Evolutionary conservation across 2,888 invertebrate species (phyloP), one percentile per base, ranked within the genome.

Genomic region (Himalopsyche anomala): DNA sequence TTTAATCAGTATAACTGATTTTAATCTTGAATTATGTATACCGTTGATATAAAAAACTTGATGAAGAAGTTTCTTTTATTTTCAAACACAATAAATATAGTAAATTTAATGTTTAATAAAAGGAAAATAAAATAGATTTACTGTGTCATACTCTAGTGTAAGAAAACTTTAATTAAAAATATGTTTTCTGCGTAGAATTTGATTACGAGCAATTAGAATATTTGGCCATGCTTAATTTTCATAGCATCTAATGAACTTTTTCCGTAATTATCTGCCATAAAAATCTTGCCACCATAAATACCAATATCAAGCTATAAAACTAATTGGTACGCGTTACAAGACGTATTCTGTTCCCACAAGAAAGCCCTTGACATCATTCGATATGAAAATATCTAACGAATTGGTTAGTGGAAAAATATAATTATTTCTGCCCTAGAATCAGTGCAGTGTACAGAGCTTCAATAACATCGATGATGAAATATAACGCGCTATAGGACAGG

Each of bases 381-480:
- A 74, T 74, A 74, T 15, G 38, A 74, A 74, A 74, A 36, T 74
- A 74, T 36, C 74, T 74, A 74, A 74, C 36, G 36, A 38, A 74
- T 74, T 74, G 74, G 74, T 74, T 8, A 15, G 74, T 74, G 38
- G 36, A 74, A 12, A 74, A 62, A 74, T 51, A 74, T 74, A 74
- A 74, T 74, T 74, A 74, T 74, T 36, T 74, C 36, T 74, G 74
- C 74, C 74, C 74, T 74, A 74, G 74, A 74, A 74, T 74, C 74
- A 74, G 38, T 74, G 74, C 74, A 74, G 74, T 38, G 38, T 38
- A 74, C 74, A 74, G 11, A 38, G 15, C 74, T 36, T 74, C 4
- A 38, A 74, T 74, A 74, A 74, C 38, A 74, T 74, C 38, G 74
- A 74, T 74, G 74, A 74, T 74, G 74, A 36, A 74, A 74, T 36